Conservation (phyloP, 2,797 vertebrate species). For the Poecile montanus region DNA sequence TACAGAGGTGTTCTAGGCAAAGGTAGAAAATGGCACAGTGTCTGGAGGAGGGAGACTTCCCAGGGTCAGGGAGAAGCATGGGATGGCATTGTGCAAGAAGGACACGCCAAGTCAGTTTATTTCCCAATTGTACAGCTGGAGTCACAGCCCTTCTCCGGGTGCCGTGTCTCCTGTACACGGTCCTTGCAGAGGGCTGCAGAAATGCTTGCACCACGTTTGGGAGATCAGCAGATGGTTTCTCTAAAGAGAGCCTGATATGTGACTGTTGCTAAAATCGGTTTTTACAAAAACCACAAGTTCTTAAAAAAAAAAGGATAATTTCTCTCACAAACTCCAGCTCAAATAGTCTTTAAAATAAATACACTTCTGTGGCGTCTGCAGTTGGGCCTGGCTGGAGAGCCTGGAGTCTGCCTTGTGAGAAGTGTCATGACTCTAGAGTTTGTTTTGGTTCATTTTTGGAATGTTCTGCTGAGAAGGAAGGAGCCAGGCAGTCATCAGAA, state of each 20-base stretch:
- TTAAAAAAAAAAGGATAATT: not conserved
- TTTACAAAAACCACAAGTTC: constrained; percentile 35
- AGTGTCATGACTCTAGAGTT: not conserved
- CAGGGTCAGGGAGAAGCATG: not conserved
- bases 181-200: constrained; percentile 6
- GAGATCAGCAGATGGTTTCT: constrained; percentile 30
- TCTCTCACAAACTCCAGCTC: constrained; percentile 10
- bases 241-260: constrained; percentile 19
- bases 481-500: constrained; percentile 35
- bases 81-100: not conserved
- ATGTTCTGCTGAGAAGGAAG: constrained; percentile 8
- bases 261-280: constrained; percentile 43
- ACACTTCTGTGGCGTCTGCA: constrained; percentile 23
- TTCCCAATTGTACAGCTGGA: not conserved
- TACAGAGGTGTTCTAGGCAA: not conserved
- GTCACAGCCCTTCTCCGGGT: not conserved
- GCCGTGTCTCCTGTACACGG: fast-evolving
- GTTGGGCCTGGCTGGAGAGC: constrained; percentile 28
- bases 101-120: not conserved
- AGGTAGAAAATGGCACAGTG: not conserved
- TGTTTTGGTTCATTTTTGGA: constrained; percentile 42
- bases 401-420: constrained; percentile 10
- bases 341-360: constrained; percentile 48
- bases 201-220: not conserved
- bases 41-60: not conserved